Conservation (phyloP, 2,888 invertebrate species). For the Rotaria sp. region DNA sequence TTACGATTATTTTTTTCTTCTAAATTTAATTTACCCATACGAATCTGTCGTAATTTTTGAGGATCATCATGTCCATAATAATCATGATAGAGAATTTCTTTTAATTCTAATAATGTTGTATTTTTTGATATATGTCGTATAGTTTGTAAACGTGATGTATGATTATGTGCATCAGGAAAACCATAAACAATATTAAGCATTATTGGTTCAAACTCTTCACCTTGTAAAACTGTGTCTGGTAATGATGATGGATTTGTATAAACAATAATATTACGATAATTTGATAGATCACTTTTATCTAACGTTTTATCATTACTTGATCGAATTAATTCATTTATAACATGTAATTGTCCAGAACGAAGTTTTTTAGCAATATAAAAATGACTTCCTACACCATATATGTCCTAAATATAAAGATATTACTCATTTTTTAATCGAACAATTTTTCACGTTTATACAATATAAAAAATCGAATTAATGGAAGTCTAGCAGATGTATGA, state of each 20-base stretch:
- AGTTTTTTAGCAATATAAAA: conserved; percentile 26
- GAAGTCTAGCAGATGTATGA: too few relatives aligned
- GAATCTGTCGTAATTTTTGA: neutral
- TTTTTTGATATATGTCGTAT: neutral
- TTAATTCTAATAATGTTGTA: neutral
- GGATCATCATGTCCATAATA: neutral
- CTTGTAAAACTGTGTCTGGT: conserved; percentile 10
- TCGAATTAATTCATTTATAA: neutral
- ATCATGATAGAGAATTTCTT: neutral
- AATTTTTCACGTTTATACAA: too few relatives aligned
- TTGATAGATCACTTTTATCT: neutral
- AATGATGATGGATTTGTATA: neutral
- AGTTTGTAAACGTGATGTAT: neutral
- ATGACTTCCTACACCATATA: neutral
- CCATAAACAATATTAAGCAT: neutral
- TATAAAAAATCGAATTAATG: too few relatives aligned
- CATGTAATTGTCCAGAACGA: conserved; percentile 21
- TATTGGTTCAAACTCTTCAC: conserved; percentile 13
- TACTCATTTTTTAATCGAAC: too few relatives aligned
- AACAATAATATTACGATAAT: neutral
- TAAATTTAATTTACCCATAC: conserved; percentile 20
- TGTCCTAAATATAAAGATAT: neutral
- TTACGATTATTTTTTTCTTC: conserved; percentile 23
- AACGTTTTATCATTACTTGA: neutral
- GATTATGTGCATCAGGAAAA: neutral